A percentile compares a stretch with the other conserved stretches of the same genome.
Evolutionary conservation across 2,888 invertebrate genomes (phyloP).

Genomic region (Sphaerophoria rueppellii): DNA sequence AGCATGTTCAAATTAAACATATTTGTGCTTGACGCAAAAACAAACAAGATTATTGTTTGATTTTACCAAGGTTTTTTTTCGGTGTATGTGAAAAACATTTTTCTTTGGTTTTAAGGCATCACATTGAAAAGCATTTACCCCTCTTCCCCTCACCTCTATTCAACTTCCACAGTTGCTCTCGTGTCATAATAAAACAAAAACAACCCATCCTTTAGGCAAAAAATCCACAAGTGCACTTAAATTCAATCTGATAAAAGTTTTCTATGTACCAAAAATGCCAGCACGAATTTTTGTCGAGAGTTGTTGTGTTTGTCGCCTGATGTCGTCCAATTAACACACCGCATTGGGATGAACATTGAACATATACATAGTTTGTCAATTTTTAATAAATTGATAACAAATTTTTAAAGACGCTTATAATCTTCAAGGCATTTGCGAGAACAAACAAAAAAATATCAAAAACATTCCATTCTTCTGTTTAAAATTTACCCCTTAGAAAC

Average conservation of each 20-base stretch:
- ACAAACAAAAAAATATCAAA: too few relatives aligned
- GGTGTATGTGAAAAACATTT: too few relatives aligned
- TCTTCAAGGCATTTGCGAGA: too few relatives aligned
- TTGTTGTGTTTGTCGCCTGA: conserved; percentile 30
- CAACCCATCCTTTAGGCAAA: conserved; percentile 41
- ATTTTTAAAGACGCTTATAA: not conserved
- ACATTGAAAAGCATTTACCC: conserved; percentile 25
- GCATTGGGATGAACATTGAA: conserved; percentile 1
- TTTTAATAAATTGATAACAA: conserved; percentile 44
- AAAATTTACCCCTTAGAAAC: too few relatives aligned
- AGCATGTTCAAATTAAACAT: too few relatives aligned
- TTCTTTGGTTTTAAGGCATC: conserved; percentile 1
- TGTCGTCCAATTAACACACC: conserved; percentile 58
- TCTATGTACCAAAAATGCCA: conserved; percentile 26
- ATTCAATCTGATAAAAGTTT: conserved; percentile 53
- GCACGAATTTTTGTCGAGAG: conserved; percentile 35
- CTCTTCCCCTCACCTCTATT: not conserved
- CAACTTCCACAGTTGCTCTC: not conserved
- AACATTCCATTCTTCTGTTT: too few relatives aligned
- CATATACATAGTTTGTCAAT: conserved; percentile 22
- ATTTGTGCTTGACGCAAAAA: too few relatives aligned
- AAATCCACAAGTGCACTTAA: conserved; percentile 50
- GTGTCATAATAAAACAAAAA: not conserved
- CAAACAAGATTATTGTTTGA: too few relatives aligned
- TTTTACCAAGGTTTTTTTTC: too few relatives aligned